Percentiles rank a stretch among this genome's conserved stretches.
Evolutionary conservation across 2,888 invertebrate species (phyloP).

Genomic region (Crossocerus cetratus): DNA sequence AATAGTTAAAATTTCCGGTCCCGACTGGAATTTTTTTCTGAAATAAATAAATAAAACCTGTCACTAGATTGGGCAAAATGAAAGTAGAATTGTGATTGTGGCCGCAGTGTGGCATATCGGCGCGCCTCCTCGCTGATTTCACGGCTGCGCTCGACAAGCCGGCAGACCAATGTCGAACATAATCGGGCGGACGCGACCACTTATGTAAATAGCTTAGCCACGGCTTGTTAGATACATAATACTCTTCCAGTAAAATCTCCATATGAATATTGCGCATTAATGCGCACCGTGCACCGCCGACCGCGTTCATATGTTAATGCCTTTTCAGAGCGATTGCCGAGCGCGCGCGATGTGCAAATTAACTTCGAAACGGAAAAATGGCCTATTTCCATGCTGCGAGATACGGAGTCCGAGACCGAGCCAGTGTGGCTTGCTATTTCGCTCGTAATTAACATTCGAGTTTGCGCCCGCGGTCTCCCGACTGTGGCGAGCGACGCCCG

Average conservation of each 20-base stretch:
- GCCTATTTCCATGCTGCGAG: constrained; percentile 30
- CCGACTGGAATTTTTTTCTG: no score
- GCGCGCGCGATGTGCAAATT: constrained; percentile 51
- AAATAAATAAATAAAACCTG: no score
- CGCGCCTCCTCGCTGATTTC: neutral
- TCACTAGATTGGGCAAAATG: no score
- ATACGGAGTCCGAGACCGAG: constrained; percentile 5
- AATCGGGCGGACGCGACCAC: constrained; percentile 64
- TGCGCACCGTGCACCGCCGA: constrained; percentile 62
- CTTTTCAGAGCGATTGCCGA: constrained; percentile 29
- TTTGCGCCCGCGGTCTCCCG: constrained; percentile 19
- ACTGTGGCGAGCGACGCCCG: constrained; percentile 35
- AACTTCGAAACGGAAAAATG: constrained; percentile 48
- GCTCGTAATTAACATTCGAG: constrained; percentile 48
- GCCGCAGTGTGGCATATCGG: neutral
- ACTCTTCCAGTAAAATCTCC: constrained; percentile 66
- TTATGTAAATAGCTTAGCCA: constrained; percentile 70
- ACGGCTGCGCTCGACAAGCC: neutral
- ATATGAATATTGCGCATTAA: constrained; percentile 72
- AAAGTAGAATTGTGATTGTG: no score
- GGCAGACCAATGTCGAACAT: constrained; percentile 49
- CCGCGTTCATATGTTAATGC: constrained; percentile 73
- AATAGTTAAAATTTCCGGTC: no score
- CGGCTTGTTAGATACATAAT: constrained; percentile 72
- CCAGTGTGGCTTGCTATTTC: constrained; percentile 15